Evolutionary conservation across 1,140 invertebrate species (phyloP), one percentile per base, ranked within the genome.

Genomic region (Microplitis demolitor): DNA sequence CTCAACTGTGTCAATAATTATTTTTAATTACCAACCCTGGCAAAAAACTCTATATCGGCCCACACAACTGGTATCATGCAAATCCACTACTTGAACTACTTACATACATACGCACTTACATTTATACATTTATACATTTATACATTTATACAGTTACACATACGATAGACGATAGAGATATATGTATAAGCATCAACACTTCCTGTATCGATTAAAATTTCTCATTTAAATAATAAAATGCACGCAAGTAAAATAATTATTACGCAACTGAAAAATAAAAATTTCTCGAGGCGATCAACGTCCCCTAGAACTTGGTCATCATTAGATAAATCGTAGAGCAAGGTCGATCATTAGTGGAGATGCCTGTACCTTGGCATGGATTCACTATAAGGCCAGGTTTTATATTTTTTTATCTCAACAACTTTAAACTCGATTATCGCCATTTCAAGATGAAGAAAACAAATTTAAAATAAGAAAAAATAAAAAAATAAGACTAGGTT

Each of bases 281-380:
- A 37, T 39, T 63, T 64, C 24, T 24, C 24, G 24, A 24, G 45
- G 5, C 58, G 54, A 45, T 16, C 24, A 14, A 64, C 34, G 64
- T 64, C 39, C 45, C 62, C 70, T 66, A 71, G 70, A 66, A 71
- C 62, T 71, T 71, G 70, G 61, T 53, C 16, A 45, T 60, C 56
- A 54, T 35, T 54, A 9, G 11, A 63, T 11, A 56, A 58, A 69
- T 60, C 31, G 14, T 31, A 34, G 39, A 64, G 51, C 74, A 76
- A 78, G 78, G 76, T 75, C 75, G 74, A 60, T 62, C 16, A 50
- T 35, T 58, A 53, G 70, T 50, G 53, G 37, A 45, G 14, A 76
- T 63, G 61, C 51, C 61, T 72, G 74, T 77, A 84, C 82, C 82
- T 84, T 84, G 81, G 81, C 82, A 84, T 78, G 76, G 61, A 78